Evolutionary conservation across 2,113 vertebrate genomes (phyloP).

Genomic region (Grallaria varia): DNA sequence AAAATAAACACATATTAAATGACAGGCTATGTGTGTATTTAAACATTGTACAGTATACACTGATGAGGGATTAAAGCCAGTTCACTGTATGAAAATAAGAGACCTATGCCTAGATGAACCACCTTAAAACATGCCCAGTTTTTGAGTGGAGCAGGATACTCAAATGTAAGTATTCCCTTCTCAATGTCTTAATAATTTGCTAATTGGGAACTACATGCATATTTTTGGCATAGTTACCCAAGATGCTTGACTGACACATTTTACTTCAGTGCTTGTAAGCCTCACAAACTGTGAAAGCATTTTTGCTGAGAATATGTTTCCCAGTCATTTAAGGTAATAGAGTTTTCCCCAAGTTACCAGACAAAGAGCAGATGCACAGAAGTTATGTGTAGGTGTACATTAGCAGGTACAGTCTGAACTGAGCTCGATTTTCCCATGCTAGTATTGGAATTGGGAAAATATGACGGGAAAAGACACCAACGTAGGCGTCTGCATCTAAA

Average conservation of each 20-base stretch:
- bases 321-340: slow-evolving; percentile 15
- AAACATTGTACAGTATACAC: neutral
- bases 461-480: neutral
- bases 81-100: neutral
- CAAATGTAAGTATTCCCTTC: neutral
- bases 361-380: slow-evolving; percentile 62
- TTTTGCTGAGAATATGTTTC: neutral
- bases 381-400: slow-evolving; percentile 47
- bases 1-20: slow-evolving; percentile 33
- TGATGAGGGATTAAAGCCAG: neutral
- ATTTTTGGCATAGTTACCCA: neutral
- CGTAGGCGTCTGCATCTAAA: neutral
- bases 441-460: slow-evolving; percentile 8
- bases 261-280: neutral
- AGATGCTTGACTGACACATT: neutral
- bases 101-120: neutral
- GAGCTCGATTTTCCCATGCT: neutral
- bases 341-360: slow-evolving; percentile 11
- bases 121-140: neutral
- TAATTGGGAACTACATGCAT: neutral
- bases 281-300: neutral
- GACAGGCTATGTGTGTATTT: neutral
- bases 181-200: neutral
- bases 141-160: neutral
- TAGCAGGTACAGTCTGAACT: slow-evolving; percentile 57